Evolutionary conservation across 2,888 invertebrate genomes (phyloP).

Genomic region (Abrostola tripartita): DNA sequence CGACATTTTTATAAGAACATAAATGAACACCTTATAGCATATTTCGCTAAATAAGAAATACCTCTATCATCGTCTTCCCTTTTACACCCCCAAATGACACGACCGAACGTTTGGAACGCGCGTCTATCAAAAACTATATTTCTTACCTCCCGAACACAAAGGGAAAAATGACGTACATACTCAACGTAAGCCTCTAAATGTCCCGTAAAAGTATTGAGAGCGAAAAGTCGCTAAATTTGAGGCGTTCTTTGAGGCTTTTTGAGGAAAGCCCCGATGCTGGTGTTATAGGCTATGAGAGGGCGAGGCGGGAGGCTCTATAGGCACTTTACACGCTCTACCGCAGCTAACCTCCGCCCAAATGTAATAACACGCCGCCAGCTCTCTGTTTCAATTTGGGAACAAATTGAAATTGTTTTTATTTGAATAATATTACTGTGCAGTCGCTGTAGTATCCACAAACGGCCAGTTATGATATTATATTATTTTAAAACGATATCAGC

Average conservation of each 20-base stretch:
- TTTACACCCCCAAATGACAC: slow-evolving; percentile 66
- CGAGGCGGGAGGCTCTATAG: slow-evolving; percentile 85
- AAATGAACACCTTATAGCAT: slow-evolving; percentile 58
- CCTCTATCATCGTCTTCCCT: slow-evolving; percentile 67
- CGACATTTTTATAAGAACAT: slow-evolving; percentile 51
- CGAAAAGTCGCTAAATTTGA: slow-evolving; percentile 87
- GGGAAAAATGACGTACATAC: slow-evolving; percentile 74
- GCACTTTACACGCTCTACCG: slow-evolving; percentile 87
- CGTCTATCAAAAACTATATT: slow-evolving; percentile 75
- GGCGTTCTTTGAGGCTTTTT: slow-evolving; percentile 85
- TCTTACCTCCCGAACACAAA: slow-evolving; percentile 62
- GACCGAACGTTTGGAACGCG: slow-evolving; percentile 60
- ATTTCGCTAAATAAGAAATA: slow-evolving; percentile 79
- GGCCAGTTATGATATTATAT: slow-evolving; percentile 68
- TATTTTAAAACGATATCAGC: slow-evolving; percentile 52
- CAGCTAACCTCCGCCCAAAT: slow-evolving; percentile 86
- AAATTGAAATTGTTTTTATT: slow-evolving; percentile 89
- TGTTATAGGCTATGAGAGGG: slow-evolving; percentile 87
- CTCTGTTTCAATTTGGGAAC: slow-evolving; percentile 88
- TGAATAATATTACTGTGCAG: slow-evolving; percentile 84
- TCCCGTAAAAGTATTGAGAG: slow-evolving; percentile 84
- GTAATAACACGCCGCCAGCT: slow-evolving; percentile 86
- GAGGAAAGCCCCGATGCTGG: slow-evolving; percentile 83
- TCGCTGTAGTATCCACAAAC: slow-evolving; percentile 59
- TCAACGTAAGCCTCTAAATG: slow-evolving; percentile 76